Evolutionary conservation across 2,113 vertebrate genomes (phyloP).

Genomic region (Enhydra lutris): DNA sequence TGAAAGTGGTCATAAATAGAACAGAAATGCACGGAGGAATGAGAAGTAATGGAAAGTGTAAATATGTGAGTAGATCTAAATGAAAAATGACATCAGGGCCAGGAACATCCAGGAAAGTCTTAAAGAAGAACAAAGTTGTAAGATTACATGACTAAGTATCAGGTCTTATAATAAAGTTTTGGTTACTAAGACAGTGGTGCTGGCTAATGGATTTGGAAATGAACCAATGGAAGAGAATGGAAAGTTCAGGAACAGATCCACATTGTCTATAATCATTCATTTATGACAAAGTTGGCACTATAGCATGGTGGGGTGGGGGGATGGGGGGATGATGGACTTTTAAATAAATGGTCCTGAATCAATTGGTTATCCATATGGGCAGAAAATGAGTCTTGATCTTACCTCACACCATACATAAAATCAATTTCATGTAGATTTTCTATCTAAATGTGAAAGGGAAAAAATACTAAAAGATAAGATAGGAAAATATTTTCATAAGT

Average conservation of each 20-base stretch:
- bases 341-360: neutral
- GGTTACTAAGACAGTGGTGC: neutral
- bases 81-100: neutral
- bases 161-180: neutral
- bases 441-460: neutral
- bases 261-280: neutral
- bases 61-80: neutral
- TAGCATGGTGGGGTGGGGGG: too few relatives aligned
- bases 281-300: neutral
- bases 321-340: neutral
- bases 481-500: neutral
- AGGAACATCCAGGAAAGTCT: neutral
- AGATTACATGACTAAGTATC: neutral
- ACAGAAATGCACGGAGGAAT: neutral
- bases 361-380: neutral
- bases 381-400: slow-evolving; percentile 9
- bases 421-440: neutral
- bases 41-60: neutral
- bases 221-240: neutral
- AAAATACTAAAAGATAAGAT: slow-evolving; percentile 20
- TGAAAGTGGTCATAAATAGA: neutral
- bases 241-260: neutral
- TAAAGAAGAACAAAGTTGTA: neutral
- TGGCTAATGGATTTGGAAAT: neutral
- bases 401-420: neutral